Evolutionary conservation across 1,140 invertebrate genomes (phyloP).

Genomic region (Brachionus calyciflorus): DNA sequence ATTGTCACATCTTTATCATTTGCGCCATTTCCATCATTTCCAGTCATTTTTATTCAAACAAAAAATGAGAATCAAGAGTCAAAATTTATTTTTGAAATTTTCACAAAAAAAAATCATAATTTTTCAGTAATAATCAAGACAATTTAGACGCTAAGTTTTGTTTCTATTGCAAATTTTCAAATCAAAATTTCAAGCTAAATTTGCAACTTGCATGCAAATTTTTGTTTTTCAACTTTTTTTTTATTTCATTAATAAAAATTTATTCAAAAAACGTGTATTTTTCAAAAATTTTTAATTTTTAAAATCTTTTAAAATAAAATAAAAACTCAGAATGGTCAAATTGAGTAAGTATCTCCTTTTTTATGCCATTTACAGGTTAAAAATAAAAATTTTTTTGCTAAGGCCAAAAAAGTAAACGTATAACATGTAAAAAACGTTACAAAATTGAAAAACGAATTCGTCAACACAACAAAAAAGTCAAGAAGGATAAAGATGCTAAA

Average conservation of each 20-base stretch:
- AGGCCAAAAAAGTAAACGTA: constrained; percentile 41
- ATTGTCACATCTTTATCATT: no score
- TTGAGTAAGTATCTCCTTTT: background rate
- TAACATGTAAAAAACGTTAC: constrained; percentile 9
- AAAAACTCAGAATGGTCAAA: constrained; percentile 6
- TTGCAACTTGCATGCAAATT: background rate
- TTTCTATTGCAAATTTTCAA: constrained; percentile 13
- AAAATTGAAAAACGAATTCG: constrained; percentile 40
- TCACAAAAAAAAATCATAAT: background rate
- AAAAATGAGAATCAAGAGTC: background rate
- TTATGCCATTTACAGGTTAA: background rate
- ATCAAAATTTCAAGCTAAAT: no score
- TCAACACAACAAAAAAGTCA: constrained; percentile 41
- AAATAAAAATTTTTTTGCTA: background rate
- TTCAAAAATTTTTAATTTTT: background rate
- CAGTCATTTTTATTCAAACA: constrained; percentile 5
- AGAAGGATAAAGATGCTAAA: constrained; percentile 27
- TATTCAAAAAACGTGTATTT: no score
- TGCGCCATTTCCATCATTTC: background rate
- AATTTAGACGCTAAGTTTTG: background rate
- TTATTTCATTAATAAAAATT: background rate
- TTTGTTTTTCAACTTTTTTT: background rate
- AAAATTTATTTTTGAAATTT: no score
- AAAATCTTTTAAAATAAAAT: constrained; percentile 22
- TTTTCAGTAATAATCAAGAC: background rate